Base-by-base conservation (phyloP, 2,797 vertebrate species). In the Orestias chungarensis region DNA sequence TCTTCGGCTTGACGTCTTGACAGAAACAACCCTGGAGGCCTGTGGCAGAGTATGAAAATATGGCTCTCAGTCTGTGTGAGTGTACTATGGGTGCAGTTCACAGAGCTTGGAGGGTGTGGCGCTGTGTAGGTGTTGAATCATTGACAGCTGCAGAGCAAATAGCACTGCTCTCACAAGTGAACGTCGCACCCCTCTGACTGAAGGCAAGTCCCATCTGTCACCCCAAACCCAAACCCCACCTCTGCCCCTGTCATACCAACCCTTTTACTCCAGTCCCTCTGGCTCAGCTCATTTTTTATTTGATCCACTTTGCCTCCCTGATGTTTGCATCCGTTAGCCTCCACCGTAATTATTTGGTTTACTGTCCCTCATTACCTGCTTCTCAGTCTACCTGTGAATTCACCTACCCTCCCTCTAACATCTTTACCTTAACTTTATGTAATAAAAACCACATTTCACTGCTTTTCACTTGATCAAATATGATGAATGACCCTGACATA, bases 81-180 rank as follows among this genome's bases (percentile, higher is more conserved):
- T 73, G 74, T 76, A 67, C 59, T 55, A 66, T 59, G 64, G 70
- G 57, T 70, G 17, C 64, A 64, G 76, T 75, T 49, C 2, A 31
- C 62, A 72, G 65, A 79, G 80, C n/a, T 65, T 40, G 29, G 71
- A 79, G 73, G 78, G 79, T 64, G 77, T 70, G 85, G 65, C 62
- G 73, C 72, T 82, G 86, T 31, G 78, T 88, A 91, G 91, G 91
- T 93, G 89, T 86, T 89, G 84, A 84, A 81, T 80, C 82, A 87
- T 74, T 91, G 85, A 91, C 93, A 94, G 91, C 92, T 93, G 91
- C 89, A 77, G 81, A 77, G 71, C 61, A 82, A 88, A 90, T 90
- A 86, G 89, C 79, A 52, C 75, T 68, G 75, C 91, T 82, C 90
- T 89, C 84, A 88, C 82, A 82, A 85, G 84, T 88, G 87, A 83